Conservation (phyloP, 2,113 vertebrate genomes). For the Halichoeres trimaculatus region DNA sequence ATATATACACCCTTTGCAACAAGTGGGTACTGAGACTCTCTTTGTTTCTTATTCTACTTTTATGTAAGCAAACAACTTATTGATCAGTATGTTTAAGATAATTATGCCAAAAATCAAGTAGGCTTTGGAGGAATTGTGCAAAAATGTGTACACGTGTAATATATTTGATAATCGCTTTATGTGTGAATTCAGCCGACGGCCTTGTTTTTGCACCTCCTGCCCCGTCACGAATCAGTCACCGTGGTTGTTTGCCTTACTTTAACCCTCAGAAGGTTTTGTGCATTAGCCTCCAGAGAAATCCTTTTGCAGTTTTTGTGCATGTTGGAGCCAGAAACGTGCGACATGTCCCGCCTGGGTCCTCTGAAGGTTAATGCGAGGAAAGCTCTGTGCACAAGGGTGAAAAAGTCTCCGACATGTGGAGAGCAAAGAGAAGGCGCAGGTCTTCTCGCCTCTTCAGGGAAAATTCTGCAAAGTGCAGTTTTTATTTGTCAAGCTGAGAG, state of each 20-base stretch:
- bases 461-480: conserved; percentile 89
- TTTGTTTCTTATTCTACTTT: conserved; percentile 79
- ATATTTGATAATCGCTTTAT: conserved; percentile 80
- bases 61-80: conserved; percentile 75
- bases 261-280: conserved; percentile 52
- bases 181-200: conserved; percentile 67
- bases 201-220: conserved; percentile 67
- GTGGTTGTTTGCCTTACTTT: conserved; percentile 75
- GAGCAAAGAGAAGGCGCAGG: conserved; percentile 76
- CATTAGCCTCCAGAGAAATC: conserved; percentile 58
- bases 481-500: conserved; percentile 73
- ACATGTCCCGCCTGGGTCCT: conserved; percentile 12
- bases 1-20: conserved; percentile 69
- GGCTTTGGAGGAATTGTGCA: conserved; percentile 73
- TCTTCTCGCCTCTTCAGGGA: conserved; percentile 92
- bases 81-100: conserved; percentile 77
- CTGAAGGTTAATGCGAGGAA: conserved; percentile 53
- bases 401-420: conserved; percentile 54
- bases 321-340: not conserved
- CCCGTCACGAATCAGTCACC: conserved; percentile 61
- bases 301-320: not conserved
- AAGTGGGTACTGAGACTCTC: conserved; percentile 72
- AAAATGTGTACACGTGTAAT: conserved; percentile 78
- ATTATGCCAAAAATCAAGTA: conserved; percentile 84
- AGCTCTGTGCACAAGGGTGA: conserved; percentile 48